Conservation (phyloP, 2,888 invertebrate species). For the Drosophila yooni region DNA sequence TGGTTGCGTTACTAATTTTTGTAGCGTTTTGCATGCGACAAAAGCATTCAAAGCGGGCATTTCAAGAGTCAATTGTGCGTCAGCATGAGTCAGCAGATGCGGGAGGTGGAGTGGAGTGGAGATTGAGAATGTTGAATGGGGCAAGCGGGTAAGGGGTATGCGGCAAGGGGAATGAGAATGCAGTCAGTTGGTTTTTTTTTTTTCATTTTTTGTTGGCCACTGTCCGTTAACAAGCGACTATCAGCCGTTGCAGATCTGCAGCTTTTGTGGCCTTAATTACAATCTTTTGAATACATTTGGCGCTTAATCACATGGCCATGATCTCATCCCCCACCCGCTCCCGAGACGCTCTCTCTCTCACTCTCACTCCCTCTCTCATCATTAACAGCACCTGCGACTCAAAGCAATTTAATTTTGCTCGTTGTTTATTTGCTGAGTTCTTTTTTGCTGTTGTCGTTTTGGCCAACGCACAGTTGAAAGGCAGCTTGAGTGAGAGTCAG, state of each 20-base stretch:
- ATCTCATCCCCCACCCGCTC: conserved; percentile 48
- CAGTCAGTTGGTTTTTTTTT: conserved; percentile 38
- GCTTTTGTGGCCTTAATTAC: conserved; percentile 80
- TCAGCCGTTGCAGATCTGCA: conserved; percentile 75
- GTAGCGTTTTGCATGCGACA: conserved; percentile 75
- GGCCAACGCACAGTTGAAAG: conserved; percentile 63
- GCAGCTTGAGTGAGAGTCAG: conserved; percentile 55
- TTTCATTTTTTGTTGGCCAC: conserved; percentile 13
- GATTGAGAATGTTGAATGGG: background rate
- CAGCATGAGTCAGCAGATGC: conserved; percentile 70
- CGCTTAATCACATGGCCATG: conserved; percentile 79
- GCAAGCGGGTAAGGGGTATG: background rate
- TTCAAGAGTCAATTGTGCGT: conserved; percentile 70
- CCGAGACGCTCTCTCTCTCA: conserved; percentile 9
- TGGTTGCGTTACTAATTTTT: conserved; percentile 69
- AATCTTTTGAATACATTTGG: conserved; percentile 82
- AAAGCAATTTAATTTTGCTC: conserved; percentile 45
- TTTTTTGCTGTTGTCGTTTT: conserved; percentile 29
- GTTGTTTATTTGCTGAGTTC: conserved; percentile 15
- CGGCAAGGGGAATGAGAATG: conserved; percentile 26
- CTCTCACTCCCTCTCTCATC: conserved; percentile 4
- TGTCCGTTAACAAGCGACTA: conserved; percentile 71
- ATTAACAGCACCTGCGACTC: conserved; percentile 46
- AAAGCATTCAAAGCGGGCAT: conserved; percentile 48
- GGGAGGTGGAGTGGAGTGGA: background rate